phyloP scores from a whole-genome alignment of 2,797 vertebrate genomes.

The Tenualosa thibaudeaui region DNA sequence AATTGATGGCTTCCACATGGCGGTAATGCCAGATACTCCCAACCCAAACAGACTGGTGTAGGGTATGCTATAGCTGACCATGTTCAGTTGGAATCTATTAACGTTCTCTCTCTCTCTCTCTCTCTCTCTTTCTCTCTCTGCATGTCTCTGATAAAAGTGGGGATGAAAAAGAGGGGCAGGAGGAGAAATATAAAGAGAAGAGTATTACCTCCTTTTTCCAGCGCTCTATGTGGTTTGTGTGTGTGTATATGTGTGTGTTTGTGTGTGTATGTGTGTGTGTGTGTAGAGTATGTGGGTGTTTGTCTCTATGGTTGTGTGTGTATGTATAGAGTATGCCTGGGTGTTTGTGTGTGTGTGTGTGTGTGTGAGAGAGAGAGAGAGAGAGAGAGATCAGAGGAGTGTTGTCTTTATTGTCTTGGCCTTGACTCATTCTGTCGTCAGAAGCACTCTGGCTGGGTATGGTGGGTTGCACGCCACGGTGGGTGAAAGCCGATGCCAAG shows the following conservation, averaged over 20 bases:
- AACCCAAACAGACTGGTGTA: slow-evolving; percentile 57
- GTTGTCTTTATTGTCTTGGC: slow-evolving; percentile 64
- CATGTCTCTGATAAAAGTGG: slow-evolving; percentile 66
- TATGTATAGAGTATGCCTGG: background rate
- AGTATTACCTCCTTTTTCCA: slow-evolving; percentile 31
- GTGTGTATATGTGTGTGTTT: background rate
- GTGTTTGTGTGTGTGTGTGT: slow-evolving; percentile 7
- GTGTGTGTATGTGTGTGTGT: background rate
- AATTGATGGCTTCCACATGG: slow-evolving; percentile 65
- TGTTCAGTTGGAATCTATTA: slow-evolving; percentile 75
- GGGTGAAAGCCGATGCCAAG: background rate
- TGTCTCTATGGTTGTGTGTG: background rate
- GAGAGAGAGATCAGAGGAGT: slow-evolving; percentile 48
- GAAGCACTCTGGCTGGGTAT: slow-evolving; percentile 52
- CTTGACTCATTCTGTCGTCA: slow-evolving; percentile 63
- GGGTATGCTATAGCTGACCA: slow-evolving; percentile 58
- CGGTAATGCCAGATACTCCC: slow-evolving; percentile 46
- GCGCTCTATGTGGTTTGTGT: background rate
- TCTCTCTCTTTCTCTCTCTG: slow-evolving; percentile 43
- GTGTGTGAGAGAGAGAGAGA: background rate
- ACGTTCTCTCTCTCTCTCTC: slow-evolving; percentile 38
- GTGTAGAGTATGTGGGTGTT: background rate
- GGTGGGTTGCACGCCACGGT: slow-evolving; percentile 62
- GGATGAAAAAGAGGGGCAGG: slow-evolving; percentile 57
- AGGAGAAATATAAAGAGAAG: slow-evolving; percentile 19